Evolutionary conservation across 2,113 vertebrate genomes (phyloP).

Genomic region (Manacus vitellinus): DNA sequence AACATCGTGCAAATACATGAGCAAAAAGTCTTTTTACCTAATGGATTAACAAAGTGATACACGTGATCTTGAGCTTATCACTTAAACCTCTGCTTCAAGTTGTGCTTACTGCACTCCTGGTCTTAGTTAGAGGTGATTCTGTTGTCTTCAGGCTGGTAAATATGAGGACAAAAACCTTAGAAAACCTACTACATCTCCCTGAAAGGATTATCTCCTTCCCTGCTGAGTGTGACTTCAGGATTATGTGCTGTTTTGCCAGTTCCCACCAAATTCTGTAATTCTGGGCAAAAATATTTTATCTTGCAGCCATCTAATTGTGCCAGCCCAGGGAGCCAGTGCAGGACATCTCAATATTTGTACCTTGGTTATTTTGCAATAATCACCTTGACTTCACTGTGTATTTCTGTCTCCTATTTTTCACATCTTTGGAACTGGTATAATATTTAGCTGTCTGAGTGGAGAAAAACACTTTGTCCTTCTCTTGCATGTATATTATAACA

Average conservation of each 20-base stretch:
- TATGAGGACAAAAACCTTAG: neutral
- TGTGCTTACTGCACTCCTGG: neutral
- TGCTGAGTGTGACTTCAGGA: neutral
- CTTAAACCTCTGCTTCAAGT: neutral
- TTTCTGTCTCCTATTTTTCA: neutral
- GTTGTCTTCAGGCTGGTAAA: neutral
- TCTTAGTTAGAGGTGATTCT: neutral
- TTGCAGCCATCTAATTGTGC: neutral
- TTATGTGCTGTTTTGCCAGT: neutral
- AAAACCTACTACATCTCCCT: neutral
- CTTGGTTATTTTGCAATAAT: neutral
- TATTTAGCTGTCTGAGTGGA: neutral
- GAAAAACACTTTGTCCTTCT: neutral
- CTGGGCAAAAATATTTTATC: neutral
- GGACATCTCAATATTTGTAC: neutral
- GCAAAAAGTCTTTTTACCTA: neutral
- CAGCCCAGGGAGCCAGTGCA: neutral
- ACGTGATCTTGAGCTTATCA: neutral
- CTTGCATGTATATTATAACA: neutral
- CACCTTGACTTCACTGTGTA: neutral
- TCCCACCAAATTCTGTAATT: neutral
- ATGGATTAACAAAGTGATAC: neutral
- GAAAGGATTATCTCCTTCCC: neutral
- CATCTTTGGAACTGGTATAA: neutral
- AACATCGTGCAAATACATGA: neutral